Conservation (phyloP, 1,140 invertebrate species). For the Trachelipus rathkii region DNA sequence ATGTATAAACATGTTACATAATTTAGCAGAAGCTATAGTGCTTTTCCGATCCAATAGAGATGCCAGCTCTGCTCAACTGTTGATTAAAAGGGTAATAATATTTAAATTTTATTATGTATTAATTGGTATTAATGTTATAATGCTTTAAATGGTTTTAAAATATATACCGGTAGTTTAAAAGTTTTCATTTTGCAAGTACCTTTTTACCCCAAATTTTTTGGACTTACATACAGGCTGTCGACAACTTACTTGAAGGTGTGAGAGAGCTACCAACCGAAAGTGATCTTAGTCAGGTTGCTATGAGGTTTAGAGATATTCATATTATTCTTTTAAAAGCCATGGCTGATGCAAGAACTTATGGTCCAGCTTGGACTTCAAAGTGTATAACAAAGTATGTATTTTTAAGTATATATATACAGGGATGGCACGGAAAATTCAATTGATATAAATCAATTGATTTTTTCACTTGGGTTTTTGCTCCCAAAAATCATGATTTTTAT, state of each 20-base stretch:
- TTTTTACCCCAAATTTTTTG: too few species aligned
- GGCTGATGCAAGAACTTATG: conserved; percentile 79
- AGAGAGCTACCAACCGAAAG: conserved; percentile 57
- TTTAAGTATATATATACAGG: too few species aligned
- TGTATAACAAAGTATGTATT: conserved; percentile 61
- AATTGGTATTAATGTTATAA: too few species aligned
- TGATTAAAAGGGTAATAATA: background rate
- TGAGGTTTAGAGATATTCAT: conserved; percentile 80
- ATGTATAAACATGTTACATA: conserved; percentile 41
- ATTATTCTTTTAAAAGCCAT: conserved; percentile 83
- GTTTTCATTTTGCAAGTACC: too few species aligned
- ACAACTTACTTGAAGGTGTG: conserved; percentile 76
- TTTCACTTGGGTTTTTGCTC: too few species aligned
- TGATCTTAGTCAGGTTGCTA: conserved; percentile 59
- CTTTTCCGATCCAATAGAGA: conserved; percentile 40
- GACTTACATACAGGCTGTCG: too few species aligned
- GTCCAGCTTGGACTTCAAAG: conserved; percentile 83
- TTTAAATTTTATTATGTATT: too few species aligned
- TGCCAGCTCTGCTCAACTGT: conserved; percentile 31
- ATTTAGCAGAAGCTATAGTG: conserved; percentile 36
- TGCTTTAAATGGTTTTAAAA: too few species aligned
- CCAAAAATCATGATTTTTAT: too few species aligned
- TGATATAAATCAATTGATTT: too few species aligned
- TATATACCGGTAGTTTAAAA: too few species aligned
- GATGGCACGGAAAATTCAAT: too few species aligned